Percentiles rank a stretch among this genome's conserved stretches.
Conservation (phyloP, 2,113 vertebrate species). For the Aleadryas rufinucha region DNA sequence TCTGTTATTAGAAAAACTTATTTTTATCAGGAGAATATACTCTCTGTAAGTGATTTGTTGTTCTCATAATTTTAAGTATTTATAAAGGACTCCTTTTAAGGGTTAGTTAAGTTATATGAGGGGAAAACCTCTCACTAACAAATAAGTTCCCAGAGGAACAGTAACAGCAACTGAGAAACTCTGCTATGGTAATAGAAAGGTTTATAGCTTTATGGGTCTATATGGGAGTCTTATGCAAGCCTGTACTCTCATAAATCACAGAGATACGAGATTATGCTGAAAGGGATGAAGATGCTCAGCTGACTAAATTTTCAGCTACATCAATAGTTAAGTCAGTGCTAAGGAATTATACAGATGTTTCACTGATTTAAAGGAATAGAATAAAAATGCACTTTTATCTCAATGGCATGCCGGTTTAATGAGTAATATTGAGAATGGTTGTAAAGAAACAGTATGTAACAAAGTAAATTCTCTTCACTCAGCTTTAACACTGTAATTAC, state of each 20-base stretch:
- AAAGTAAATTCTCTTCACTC: background rate
- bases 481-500: conserved; percentile 16
- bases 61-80: background rate
- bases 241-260: background rate
- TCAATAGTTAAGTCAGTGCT: background rate
- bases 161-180: background rate
- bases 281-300: background rate
- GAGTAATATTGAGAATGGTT: background rate
- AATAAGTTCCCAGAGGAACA: background rate
- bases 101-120: background rate
- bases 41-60: background rate
- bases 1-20: background rate
- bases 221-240: background rate
- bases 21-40: background rate
- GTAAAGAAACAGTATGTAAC: background rate
- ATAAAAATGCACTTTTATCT: background rate
- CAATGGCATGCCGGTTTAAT: background rate
- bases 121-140: background rate
- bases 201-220: background rate
- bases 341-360: background rate
- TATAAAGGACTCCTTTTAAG: background rate
- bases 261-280: background rate
- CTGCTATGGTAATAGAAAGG: background rate
- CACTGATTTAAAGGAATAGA: background rate
- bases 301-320: background rate